phyloP scores from a whole-genome alignment of 2,113 vertebrate species.

The Perca schrenkii region DNA sequence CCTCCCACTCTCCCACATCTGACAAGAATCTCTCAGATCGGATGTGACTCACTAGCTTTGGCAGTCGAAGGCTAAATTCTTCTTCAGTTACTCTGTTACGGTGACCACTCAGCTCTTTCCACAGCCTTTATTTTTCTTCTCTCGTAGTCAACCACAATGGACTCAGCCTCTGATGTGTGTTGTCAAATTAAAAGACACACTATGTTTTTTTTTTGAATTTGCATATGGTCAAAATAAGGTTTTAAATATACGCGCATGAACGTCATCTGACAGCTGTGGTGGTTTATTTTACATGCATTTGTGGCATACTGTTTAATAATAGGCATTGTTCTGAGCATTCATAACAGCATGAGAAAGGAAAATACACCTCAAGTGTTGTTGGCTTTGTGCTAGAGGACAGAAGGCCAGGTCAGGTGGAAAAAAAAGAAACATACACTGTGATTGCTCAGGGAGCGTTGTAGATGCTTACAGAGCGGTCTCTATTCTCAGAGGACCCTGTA shows the following conservation, averaged over 20 bases:
- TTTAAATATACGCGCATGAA: conserved; percentile 40
- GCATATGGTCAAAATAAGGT: conserved; percentile 25
- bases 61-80: conserved; percentile 77
- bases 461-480: conserved; percentile 64
- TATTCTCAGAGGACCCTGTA: conserved; percentile 69
- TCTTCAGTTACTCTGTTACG: conserved; percentile 70
- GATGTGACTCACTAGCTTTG: conserved; percentile 82
- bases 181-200: conserved; percentile 13
- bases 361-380: conserved; percentile 17
- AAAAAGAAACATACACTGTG: conserved; percentile 30
- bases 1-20: conserved; percentile 78
- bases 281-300: conserved; percentile 21
- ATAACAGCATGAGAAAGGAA: conserved; percentile 21
- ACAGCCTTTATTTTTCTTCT: conserved; percentile 41
- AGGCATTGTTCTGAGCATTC: conserved; percentile 10
- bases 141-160: conserved; percentile 25
- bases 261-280: conserved; percentile 25
- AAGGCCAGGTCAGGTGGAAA: conserved; percentile 35
- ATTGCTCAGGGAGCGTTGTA: conserved; percentile 38
- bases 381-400: conserved; percentile 37
- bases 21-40: conserved; percentile 75
- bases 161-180: conserved; percentile 28
- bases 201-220: conserved; percentile 39
- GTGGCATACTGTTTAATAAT: conserved; percentile 6
- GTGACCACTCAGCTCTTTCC: conserved; percentile 64